Evolutionary conservation across 2,888 invertebrate genomes (phyloP).

Genomic region (Drosophila ezoana): DNA sequence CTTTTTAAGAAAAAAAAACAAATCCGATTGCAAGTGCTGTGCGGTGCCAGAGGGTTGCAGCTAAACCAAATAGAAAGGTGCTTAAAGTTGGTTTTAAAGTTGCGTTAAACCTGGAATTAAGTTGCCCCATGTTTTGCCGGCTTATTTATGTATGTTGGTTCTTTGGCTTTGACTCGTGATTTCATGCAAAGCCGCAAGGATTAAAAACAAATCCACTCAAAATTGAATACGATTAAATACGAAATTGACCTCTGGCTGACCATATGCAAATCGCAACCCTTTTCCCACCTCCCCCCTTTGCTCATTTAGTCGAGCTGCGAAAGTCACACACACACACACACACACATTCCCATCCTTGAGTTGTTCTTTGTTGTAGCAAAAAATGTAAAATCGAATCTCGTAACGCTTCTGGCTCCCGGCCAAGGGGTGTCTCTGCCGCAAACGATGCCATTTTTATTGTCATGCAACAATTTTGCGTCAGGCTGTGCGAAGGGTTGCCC

Average conservation of each 20-base stretch:
- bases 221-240: constrained; percentile 77
- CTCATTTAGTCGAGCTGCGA: constrained; percentile 62
- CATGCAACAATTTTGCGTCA: constrained; percentile 53
- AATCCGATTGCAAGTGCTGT: constrained; percentile 81
- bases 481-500: constrained; percentile 54
- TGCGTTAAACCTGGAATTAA: constrained; percentile 1
- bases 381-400: constrained; percentile 80
- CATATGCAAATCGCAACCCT: constrained; percentile 60
- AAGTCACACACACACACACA: constrained; percentile 57
- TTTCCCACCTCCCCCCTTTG: background rate
- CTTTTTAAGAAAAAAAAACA: constrained; percentile 76
- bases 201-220: constrained; percentile 78
- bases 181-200: constrained; percentile 55
- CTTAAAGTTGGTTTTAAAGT: constrained; percentile 45
- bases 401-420: constrained; percentile 2
- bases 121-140: constrained; percentile 11
- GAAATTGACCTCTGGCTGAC: constrained; percentile 75
- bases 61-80: background rate
- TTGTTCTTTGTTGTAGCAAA: constrained; percentile 58
- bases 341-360: constrained; percentile 3
- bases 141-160: constrained; percentile 19
- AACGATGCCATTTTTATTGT: constrained; percentile 47
- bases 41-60: constrained; percentile 27
- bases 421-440: constrained; percentile 43
- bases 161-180: constrained; percentile 47